Base-by-base conservation (phyloP, 2,888 invertebrate genomes). In the Cheilosia pagana region DNA sequence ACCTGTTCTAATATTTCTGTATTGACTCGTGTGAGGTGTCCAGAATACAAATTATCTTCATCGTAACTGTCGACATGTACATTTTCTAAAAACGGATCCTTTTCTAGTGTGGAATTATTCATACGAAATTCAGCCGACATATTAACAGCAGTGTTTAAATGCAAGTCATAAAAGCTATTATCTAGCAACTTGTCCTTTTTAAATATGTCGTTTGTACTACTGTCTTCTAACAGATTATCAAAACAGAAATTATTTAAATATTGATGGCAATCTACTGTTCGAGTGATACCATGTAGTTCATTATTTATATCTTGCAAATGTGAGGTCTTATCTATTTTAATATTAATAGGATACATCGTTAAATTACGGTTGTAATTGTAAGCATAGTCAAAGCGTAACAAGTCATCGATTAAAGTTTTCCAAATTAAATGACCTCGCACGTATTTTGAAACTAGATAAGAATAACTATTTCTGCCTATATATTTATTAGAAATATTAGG, bases 131-230 rank as follows among this genome's bases (percentile, higher is more conserved):
- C 52, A 14, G 39, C 3, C 6, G 76, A 76, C n/a, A 43, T 35
- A 62, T 62, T 45, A 43, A 60, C 45, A 45, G 60, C 63, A n/a
- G 78, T 79, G 43, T 79, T 79, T 10, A 79, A 52, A 52, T 79
- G 63, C 50, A 79, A 65, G 31, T 79, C 78, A 52, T 72, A 79
- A 59, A 79, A 79, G 65, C 78, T 72, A 25, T 79, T 79, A 35
- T 72, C 78, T 43, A 79, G 59, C 39, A 28, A 16, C 23, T 52
- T 71, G 19, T 65, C 43, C 21, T 67, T 63, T 41, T 41, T 16
- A 50, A 41, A 50, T 16, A 76, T 16, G n/a, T 57, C 60, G 55
- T 39, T 62, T 10, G 35, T 53, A 62, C 35, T 53, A 62, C 25
- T 60, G 12, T 57, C 53, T 53, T 14, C 60, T 23, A 45, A 41